These are phyloP conservation scores for Nephrotoma appendiculata DNA, from an alignment of 2,888 invertebrate species.

Conservation along the genomic window DNA sequence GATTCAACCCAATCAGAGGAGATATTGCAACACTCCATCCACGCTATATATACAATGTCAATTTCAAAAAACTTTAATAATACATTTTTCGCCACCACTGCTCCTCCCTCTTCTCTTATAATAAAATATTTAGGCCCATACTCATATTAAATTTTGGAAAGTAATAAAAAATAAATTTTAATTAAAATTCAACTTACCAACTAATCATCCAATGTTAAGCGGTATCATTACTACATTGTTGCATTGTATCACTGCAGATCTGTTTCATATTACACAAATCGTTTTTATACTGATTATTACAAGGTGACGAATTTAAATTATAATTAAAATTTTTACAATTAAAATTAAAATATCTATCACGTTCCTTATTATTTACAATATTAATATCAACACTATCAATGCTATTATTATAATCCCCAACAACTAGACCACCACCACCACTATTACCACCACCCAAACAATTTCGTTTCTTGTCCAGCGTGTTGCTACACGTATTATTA, in stretches of 20 bases:
- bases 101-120: too few relatives aligned
- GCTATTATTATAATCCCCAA: neutral
- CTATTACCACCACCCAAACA: neutral
- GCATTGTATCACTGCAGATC: neutral
- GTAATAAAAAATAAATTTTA: neutral
- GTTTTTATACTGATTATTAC: neutral
- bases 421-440: neutral
- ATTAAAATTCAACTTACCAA: neutral
- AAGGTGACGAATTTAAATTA: neutral
- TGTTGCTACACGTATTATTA: neutral
- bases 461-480: neutral
- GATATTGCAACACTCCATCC: too few relatives aligned
- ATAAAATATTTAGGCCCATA: too few relatives aligned
- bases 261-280: neutral
- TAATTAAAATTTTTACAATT: slow-evolving; percentile 1
- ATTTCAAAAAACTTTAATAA: too few relatives aligned
- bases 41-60: too few relatives aligned
- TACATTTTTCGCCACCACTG: too few relatives aligned
- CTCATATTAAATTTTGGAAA: too few relatives aligned
- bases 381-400: neutral
- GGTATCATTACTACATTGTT: neutral
- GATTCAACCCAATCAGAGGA: too few relatives aligned
- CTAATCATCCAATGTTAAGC: neutral
- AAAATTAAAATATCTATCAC: slow-evolving; percentile 2
- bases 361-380: slow-evolving; percentile 1